phyloP scores from a whole-genome alignment of 2,888 invertebrate genomes.

The Eumerus sabulonum region DNA sequence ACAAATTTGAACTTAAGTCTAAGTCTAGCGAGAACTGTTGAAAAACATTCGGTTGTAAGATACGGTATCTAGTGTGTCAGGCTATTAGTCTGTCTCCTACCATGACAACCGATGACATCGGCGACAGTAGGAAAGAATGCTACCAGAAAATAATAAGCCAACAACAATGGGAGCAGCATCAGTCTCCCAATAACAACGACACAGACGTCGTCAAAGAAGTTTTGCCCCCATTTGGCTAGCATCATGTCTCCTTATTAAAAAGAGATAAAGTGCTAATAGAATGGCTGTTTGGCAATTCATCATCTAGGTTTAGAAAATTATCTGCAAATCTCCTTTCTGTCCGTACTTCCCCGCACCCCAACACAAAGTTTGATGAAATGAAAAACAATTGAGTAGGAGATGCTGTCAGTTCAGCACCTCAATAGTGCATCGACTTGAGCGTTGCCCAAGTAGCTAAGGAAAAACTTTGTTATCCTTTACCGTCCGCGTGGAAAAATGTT shows the following conservation, averaged over 20 bases:
- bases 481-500: conserved; percentile 26
- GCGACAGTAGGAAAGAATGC: conserved; percentile 1
- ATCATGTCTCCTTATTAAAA: conserved; percentile 40
- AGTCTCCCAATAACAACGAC: too few species aligned
- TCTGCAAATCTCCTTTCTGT: conserved; percentile 59
- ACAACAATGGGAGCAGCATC: too few species aligned
- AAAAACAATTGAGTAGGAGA: too few species aligned
- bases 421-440: background rate
- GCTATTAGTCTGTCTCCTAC: conserved; percentile 37
- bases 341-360: background rate
- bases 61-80: too few species aligned
- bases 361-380: too few species aligned
- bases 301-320: conserved; percentile 64
- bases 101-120: conserved; percentile 34
- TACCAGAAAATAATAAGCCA: too few species aligned
- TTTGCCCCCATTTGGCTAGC: conserved; percentile 16
- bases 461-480: conserved; percentile 22
- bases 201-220: too few species aligned
- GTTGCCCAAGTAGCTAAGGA: background rate
- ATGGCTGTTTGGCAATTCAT: conserved; percentile 64
- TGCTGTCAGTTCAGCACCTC: too few species aligned
- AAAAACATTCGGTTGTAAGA: too few species aligned
- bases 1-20: too few species aligned
- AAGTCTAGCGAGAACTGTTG: too few species aligned
- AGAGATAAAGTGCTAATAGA: conserved; percentile 65